Base-by-base conservation (phyloP, 2,113 vertebrate species). In the Heloderma charlesbogerti region DNA sequence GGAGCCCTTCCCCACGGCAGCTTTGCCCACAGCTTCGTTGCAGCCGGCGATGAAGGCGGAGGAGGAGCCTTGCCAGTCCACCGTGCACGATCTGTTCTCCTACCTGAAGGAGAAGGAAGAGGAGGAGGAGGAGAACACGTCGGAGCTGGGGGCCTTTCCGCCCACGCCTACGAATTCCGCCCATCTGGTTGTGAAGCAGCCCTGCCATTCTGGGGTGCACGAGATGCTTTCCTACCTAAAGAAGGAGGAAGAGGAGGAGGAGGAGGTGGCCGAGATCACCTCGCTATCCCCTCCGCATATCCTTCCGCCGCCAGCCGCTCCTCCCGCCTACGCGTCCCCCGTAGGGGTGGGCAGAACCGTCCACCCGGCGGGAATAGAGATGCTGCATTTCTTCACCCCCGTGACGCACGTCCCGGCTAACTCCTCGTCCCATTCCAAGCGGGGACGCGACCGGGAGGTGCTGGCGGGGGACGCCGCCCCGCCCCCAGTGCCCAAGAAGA, bases 71-170 rank as follows among this genome's bases (percentile, higher is more conserved):
- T 78, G 60, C 16, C 74, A 37, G 3, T 79, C 83, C 0, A 10
- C 89, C 1, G 45, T 27, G 1, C 83, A 43, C 2, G 83, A 79
- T 27, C 18, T 90, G 27, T 90, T 90, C 15, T 79, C 89, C 60
- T 90, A 86, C 74, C 60, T 86, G 83, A 86, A 86, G 43, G 83
- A 90, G 22, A 84, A 84, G 40, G 88, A 84, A 27, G 81, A 90
- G 10, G 71, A 67, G 6, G 89, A 86, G 10, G 83, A 90, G 29
- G 60, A 69, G 2, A n/a, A 77, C 0, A 0, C 60, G 4, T 8
- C 60, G 2, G 60, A 79, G 20, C 29, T 75, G 20, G 3, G 43
- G 0, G 37, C 25, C 27, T 90, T 79, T 51, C 22, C 34, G 0
- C 6, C 43, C 0, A 1, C 27, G 2, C 29, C 77, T 4, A 34